Evolutionary conservation across 1,140 invertebrate genomes (phyloP).

Genomic region (Nasonia giraulti): DNA sequence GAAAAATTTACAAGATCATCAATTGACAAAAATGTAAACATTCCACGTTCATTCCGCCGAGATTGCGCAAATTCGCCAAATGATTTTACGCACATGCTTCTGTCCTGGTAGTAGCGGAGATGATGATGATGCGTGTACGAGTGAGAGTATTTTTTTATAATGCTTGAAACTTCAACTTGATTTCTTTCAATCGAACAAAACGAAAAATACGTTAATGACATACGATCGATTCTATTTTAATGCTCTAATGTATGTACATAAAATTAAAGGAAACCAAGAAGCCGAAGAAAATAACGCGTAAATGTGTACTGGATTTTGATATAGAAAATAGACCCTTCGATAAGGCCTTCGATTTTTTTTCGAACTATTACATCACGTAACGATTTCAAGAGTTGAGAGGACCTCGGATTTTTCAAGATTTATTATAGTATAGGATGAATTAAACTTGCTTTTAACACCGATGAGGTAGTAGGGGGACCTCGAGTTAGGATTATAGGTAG

Average conservation of each 20-base stretch:
- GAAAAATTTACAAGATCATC: neutral
- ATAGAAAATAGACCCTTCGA: neutral
- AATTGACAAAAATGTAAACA: neutral
- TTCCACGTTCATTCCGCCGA: neutral
- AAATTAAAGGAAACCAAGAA: neutral
- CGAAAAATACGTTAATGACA: neutral
- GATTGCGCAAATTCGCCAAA: neutral
- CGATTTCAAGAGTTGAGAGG: neutral
- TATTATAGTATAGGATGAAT: neutral
- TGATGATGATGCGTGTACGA: neutral
- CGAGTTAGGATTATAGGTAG: neutral
- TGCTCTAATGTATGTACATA: neutral
- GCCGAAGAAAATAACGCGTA: slow-evolving; percentile 10
- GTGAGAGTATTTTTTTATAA: slow-evolving; percentile 4
- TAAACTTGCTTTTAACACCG: neutral
- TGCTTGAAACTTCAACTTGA: neutral
- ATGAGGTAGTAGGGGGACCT: neutral
- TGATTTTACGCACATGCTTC: slow-evolving; percentile 28
- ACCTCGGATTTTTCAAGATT: neutral
- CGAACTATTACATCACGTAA: neutral
- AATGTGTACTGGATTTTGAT: slow-evolving; percentile 17
- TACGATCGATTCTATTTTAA: neutral
- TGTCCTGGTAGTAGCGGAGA: neutral
- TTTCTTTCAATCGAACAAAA: neutral
- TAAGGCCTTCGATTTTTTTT: neutral